Percentiles rank a stretch among this genome's conserved stretches.
Conservation (phyloP, 2,113 vertebrate genomes). For the Arenaria interpres region DNA sequence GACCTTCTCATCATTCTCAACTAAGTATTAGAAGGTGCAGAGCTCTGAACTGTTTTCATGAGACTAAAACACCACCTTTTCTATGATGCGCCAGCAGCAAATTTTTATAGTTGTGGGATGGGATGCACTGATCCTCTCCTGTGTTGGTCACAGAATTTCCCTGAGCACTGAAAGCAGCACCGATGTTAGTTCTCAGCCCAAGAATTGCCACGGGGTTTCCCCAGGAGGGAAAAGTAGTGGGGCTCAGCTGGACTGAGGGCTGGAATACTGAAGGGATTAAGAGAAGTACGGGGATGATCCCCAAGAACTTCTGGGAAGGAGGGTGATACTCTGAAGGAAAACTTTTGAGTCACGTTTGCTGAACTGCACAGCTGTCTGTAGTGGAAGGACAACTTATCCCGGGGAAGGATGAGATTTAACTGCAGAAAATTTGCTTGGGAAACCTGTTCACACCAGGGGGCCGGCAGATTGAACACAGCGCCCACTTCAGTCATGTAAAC, state of each 20-base stretch:
- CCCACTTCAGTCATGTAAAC: background rate
- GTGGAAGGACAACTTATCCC: background rate
- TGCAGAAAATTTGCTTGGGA: background rate
- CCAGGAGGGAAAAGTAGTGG: background rate
- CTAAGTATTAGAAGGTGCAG: background rate
- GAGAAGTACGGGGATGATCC: background rate
- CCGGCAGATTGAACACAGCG: background rate
- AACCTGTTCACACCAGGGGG: accelerated
- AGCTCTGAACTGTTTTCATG: background rate
- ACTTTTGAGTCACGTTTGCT: background rate
- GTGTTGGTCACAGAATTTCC: background rate
- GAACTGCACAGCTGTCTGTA: background rate
- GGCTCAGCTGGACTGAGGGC: background rate
- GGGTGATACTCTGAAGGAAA: background rate
- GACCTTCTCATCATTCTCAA: background rate
- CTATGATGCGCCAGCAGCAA: background rate
- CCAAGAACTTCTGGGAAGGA: background rate
- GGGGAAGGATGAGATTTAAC: background rate
- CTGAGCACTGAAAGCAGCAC: background rate
- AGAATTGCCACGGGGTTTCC: background rate
- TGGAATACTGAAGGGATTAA: background rate
- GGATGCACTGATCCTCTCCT: background rate
- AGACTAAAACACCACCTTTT: background rate
- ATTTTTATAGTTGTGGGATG: background rate
- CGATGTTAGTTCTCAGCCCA: background rate